A percentile compares a stretch with the other conserved stretches of the same genome.
These are phyloP conservation scores for Hypomesus transpacificus DNA, from an alignment of 2,113 vertebrate species.

Conservation along the genomic window DNA sequence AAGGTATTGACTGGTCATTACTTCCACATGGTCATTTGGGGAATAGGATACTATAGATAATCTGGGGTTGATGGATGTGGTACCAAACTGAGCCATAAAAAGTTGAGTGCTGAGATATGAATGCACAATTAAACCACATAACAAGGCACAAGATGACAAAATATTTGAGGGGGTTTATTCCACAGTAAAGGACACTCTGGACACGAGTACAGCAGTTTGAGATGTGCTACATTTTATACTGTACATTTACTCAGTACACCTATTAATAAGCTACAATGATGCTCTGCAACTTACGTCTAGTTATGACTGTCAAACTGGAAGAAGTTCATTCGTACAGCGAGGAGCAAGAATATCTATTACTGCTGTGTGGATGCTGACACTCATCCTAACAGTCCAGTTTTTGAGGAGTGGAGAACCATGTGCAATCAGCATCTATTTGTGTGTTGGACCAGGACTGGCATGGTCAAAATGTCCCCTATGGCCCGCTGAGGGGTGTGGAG, in stretches of 20 bases:
- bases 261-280: background rate
- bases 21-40: no score
- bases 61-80: no score
- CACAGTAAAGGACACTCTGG: conserved; percentile 7
- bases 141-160: background rate
- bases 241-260: background rate
- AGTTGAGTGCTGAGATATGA: background rate
- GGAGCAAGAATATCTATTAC: background rate
- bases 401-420: no score
- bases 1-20: no score
- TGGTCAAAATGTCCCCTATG: no score
- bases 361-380: background rate
- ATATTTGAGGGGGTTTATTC: background rate
- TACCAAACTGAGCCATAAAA: background rate
- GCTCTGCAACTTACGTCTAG: background rate
- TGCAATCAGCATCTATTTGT: no score
- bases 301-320: background rate
- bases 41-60: no score
- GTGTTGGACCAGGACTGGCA: no score
- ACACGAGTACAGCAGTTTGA: conserved; percentile 4
- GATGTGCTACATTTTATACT: conserved; percentile 6
- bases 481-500: no score
- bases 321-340: background rate
- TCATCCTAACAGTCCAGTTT: no score
- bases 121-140: no score